These are phyloP conservation scores for Athalia rosae DNA, from an alignment of 2,888 invertebrate species.

Conservation along the genomic window DNA sequence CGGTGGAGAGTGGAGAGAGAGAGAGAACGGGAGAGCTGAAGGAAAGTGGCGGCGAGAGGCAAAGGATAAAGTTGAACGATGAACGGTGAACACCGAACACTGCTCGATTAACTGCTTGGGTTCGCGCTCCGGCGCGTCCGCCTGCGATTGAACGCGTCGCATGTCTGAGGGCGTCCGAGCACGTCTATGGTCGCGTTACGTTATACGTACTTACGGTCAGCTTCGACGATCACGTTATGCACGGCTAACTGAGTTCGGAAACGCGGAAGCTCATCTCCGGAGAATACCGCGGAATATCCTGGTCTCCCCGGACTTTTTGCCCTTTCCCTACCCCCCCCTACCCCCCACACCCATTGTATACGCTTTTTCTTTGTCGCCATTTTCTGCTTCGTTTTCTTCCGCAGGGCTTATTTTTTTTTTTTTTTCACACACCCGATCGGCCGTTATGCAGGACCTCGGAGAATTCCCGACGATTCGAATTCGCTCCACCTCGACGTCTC, in stretches of 20 bases:
- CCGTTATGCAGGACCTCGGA: not conserved
- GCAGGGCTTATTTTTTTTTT: not conserved
- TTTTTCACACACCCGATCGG: not conserved
- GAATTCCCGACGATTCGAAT: not conserved
- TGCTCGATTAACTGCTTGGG: slow-evolving; percentile 66
- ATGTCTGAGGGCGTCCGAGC: slow-evolving; percentile 43
- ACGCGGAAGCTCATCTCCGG: slow-evolving; percentile 34
- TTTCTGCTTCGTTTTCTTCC: not conserved
- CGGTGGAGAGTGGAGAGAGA: slow-evolving; percentile 29
- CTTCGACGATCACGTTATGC: slow-evolving; percentile 30
- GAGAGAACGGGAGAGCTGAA: not conserved
- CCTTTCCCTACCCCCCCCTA: not conserved
- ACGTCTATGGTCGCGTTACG: slow-evolving; percentile 26
- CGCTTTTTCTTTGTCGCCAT: not conserved
- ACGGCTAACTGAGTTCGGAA: slow-evolving; percentile 19
- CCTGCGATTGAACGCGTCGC: slow-evolving; percentile 33
- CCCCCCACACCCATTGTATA: too few relatives aligned
- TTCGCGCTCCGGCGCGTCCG: slow-evolving; percentile 58
- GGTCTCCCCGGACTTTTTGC: not conserved
- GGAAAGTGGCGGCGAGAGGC: too few relatives aligned
- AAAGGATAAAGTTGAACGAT: not conserved
- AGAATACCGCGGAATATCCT: slow-evolving; percentile 7
- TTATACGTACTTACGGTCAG: slow-evolving; percentile 13
- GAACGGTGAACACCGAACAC: slow-evolving; percentile 49
- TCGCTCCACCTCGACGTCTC: slow-evolving; percentile 14